Base-by-base conservation (phyloP, 2,888 invertebrate species). In the Seira musarum region DNA sequence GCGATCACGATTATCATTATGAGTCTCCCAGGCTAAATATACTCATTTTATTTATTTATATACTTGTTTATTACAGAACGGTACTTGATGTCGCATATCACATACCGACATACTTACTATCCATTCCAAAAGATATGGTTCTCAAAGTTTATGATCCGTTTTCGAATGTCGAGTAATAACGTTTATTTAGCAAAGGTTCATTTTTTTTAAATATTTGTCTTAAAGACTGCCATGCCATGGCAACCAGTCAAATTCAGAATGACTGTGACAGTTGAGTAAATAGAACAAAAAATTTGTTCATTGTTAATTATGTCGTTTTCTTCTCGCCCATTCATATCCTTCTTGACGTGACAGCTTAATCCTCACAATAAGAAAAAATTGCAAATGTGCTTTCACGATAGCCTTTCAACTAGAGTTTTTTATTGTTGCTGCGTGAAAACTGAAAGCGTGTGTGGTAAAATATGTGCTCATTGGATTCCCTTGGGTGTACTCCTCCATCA, bases 251-350 rank as follows among this genome's bases (percentile, higher is more conserved):
- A 49, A 22, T 21, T 30, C 53, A 73, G 46, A 49, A 72, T 63
- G 49, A 64, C 57, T 71, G 63, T 72, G 72, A 78, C 60, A 78
- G 71, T 79, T 68, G 61, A 73, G 67, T 67, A 79, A 79, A 79
- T 73, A 72, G 79, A 79, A 79, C 68, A 73, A 68, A 73, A n/a
- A n/a, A n/a, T n/a, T n/a, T n/a, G 73, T 79, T 79, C 63, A 79
- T 79, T 73, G 73, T 79, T 79, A 79, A 79, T 79, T 79, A 79
- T 73, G 79, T 79, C 68, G 78, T 78, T 78, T 73, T 79, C 79
- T 73, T 73, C 67, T 73, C 72, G 53, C 64, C 68, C 35, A 79
- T 79, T 73, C 73, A 57, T 65, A 35, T 73, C 68, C 73, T 19
- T n/a, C n/a, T n/a, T n/a, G n/a, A n/a, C n/a, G n/a, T 79, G 79